Evolutionary conservation across 2,797 vertebrate genomes (phyloP).

Genomic region (Discoglossus pictus): DNA sequence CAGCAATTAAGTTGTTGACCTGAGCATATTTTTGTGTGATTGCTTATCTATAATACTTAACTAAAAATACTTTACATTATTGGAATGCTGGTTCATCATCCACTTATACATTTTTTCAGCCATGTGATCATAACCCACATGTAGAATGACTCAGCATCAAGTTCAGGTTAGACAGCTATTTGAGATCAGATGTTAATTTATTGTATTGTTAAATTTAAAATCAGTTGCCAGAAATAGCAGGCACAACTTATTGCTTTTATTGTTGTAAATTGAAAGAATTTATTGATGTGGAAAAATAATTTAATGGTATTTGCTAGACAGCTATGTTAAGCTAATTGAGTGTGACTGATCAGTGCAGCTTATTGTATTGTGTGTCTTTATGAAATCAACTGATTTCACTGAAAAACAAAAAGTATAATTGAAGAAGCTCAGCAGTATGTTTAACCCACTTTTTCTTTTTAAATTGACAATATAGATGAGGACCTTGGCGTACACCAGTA

Average conservation of each 20-base stretch:
- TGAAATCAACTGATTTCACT: conserved; percentile 21
- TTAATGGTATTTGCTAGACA: conserved; percentile 42
- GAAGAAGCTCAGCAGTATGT: not conserved
- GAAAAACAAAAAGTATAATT: no score
- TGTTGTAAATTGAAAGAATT: conserved; percentile 38
- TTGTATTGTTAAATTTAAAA: conserved; percentile 49
- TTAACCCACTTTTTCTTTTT: conserved; percentile 55
- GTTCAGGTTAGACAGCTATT: not conserved
- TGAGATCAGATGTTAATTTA: conserved; percentile 47
- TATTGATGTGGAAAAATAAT: conserved; percentile 48
- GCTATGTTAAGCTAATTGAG: conserved; percentile 48
- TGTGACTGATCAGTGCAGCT: conserved; percentile 42
- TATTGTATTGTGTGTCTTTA: conserved; percentile 23
- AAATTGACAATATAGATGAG: conserved; percentile 77
- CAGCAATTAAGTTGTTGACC: no score
- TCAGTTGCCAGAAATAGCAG: conserved; percentile 35
- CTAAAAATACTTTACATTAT: no score
- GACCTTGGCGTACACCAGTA: conserved; percentile 92
- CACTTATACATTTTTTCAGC: conserved; percentile 1
- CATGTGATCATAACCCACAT: conserved; percentile 4
- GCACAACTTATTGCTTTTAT: conserved; percentile 40
- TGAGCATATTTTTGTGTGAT: no score
- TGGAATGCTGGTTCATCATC: no score
- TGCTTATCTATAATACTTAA: no score
- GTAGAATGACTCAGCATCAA: conserved; percentile 21